Evolutionary conservation across 2,888 invertebrate species (phyloP), one percentile per base, ranked within the genome.

Genomic region (Patella caerulea): DNA sequence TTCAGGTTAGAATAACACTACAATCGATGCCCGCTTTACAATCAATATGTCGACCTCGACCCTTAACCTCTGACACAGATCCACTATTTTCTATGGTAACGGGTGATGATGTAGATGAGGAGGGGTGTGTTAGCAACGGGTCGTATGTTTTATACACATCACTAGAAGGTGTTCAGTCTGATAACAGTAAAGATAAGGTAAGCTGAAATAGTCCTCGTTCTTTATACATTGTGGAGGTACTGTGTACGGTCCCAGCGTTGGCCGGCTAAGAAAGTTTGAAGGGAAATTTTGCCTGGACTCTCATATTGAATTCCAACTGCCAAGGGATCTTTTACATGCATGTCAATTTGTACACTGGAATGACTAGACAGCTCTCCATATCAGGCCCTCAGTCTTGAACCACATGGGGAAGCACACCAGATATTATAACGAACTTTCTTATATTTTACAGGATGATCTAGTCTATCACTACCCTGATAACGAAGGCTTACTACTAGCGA

Each of bases 401-500:
- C 9, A 45, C 45, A 45, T 5, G 45, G 7, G 9, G 45, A 45
- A 45, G 9, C 45, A 9, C 9, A 1, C 45, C 45, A 9, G 4
- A 45, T 9, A 45, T 45, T 5, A 9, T 45, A 4, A 45, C 7
- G 1, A 45, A 45, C 45, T 45, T 45, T 9, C 9, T 45, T 29
- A n/a, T 76, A 52, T 77, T 65, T 69, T 74, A 0, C 76, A 88
- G 88, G 88, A 88, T 54, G 89, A 90, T 73, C 74, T 90, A 24
- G 78, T 90, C 24, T 90, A 88, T 81, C 84, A 85, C 80, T 89
- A 83, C 78, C 88, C 88, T 0, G 53, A 76, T 14, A 71, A 79
- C 14, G 69, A 75, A 29, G 75, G 77, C 53, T 73, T 83, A 4
- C 56, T 74, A n/a, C 45, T 45, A 74, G 81, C 82, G 7, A 76